Evolutionary conservation across 2,797 vertebrate genomes (phyloP).

Genomic region (Spheniscus humboldti): DNA sequence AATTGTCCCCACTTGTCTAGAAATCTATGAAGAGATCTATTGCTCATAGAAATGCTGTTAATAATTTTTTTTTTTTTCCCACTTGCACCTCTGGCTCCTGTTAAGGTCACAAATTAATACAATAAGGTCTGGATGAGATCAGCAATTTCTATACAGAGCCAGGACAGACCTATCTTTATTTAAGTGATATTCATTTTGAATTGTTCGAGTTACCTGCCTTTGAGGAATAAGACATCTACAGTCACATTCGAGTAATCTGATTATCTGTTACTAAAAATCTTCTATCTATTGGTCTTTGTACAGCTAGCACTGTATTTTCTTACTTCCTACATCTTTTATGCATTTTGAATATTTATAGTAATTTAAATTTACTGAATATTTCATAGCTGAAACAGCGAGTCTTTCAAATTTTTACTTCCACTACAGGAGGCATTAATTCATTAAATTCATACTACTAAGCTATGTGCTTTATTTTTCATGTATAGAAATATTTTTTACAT

Average conservation of each 20-base stretch:
- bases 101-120: neutral
- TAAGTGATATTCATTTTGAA: neutral
- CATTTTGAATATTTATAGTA: neutral
- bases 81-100: neutral
- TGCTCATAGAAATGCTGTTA: neutral
- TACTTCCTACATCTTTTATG: neutral
- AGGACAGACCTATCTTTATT: neutral
- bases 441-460: neutral
- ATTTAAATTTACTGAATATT: neutral
- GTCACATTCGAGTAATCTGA: neutral
- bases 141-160: neutral
- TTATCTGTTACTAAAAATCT: neutral
- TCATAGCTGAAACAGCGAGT: neutral
- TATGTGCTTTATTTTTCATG: neutral
- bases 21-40: neutral
- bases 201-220: neutral
- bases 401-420: neutral
- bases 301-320: neutral
- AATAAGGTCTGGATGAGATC: neutral
- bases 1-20: neutral
- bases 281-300: neutral
- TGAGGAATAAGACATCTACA: neutral
- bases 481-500: neutral
- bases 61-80: neutral
- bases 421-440: neutral